Evolutionary conservation across 1,140 invertebrate species (phyloP), one percentile per base, ranked within the genome.

Genomic region (Leptinotarsa lineolata): DNA sequence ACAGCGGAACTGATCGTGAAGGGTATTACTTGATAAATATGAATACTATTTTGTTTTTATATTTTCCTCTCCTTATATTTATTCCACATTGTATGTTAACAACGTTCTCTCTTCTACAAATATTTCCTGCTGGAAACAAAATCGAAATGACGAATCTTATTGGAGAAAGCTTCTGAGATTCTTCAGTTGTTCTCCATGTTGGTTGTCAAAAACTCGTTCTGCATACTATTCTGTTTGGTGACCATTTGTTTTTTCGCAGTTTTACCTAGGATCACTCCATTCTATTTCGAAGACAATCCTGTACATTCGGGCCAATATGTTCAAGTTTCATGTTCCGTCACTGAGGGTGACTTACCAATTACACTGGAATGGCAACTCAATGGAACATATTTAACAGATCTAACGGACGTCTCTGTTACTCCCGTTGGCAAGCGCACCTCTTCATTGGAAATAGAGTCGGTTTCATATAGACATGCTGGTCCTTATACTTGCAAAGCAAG

Each of bases 231-330:
- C 11, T 5, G 30, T 39, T 39, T 39, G 8, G 6, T 39, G 30
- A 39, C 21, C 2, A 39, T 46, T 24, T 66, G 44, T 22, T 60
- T 78, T 63, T 46, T 39, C 64, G 8, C 65, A 91, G 90, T 90
- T 79, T 84, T 87, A 72, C 91, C 91, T 16, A 88, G 90, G 83
- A 90, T 93, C 71, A 87, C 88, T 18, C 89, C 91, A 20, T 92
- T 92, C 80, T 86, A 88, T 77, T 91, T 91, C 76, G 90, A 88
- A 71, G 89, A 91, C 78, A 89, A 90, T 76, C 87, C 88, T 4
- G 78, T 92, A 13, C 89, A 92, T 78, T 90, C 92, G 76, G 92
- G 92, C 18, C 90, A 93, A 75, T 89, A 90, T 30, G 90, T 91
- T 2, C 90, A 91, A 39, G 85, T 94, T 20, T 89, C 89, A 6